These are phyloP conservation scores for Halyomorpha halys DNA, from an alignment of 1,140 invertebrate species.

Conservation along the genomic window DNA sequence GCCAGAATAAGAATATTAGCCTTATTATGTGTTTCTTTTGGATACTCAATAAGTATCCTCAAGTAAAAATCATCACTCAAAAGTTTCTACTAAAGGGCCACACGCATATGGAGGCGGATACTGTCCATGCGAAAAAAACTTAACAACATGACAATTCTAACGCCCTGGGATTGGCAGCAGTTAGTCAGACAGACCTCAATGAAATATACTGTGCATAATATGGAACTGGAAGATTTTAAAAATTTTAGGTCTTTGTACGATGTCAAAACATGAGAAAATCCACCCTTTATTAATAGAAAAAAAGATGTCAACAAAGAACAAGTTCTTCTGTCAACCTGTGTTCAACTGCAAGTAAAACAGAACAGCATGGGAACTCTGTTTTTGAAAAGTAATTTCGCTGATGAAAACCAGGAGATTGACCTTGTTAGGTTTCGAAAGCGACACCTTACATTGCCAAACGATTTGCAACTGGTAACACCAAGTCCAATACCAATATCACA, in stretches of 20 bases:
- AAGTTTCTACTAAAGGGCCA: conserved; percentile 35
- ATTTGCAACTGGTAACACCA: conserved; percentile 17
- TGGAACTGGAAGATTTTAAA: conserved; percentile 25
- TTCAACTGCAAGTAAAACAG: conserved; percentile 22
- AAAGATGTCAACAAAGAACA: conserved; percentile 21
- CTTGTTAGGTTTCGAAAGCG: conserved; percentile 24
- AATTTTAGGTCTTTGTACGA: conserved; percentile 6
- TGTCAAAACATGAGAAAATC: neutral
- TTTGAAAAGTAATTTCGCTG: conserved; percentile 21
- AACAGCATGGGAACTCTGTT: conserved; percentile 20
- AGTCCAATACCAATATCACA: conserved; percentile 4
- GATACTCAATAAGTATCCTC: conserved; percentile 8
- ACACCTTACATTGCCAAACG: conserved; percentile 19
- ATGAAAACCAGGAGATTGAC: conserved; percentile 24
- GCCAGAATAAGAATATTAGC: conserved; percentile 9
- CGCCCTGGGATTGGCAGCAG: conserved; percentile 21
- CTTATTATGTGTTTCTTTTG: conserved; percentile 5
- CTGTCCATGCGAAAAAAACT: conserved; percentile 30
- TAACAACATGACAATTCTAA: conserved; percentile 11
- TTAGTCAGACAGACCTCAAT: conserved; percentile 18
- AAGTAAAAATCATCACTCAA: conserved; percentile 30
- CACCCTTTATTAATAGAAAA: conserved; percentile 21
- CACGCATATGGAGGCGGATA: conserved; percentile 35
- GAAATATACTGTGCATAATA: conserved; percentile 15
- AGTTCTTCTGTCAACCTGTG: conserved; percentile 21